Evolutionary conservation across 2,113 vertebrate species (phyloP).

Genomic region (Hydropotes inermis): DNA sequence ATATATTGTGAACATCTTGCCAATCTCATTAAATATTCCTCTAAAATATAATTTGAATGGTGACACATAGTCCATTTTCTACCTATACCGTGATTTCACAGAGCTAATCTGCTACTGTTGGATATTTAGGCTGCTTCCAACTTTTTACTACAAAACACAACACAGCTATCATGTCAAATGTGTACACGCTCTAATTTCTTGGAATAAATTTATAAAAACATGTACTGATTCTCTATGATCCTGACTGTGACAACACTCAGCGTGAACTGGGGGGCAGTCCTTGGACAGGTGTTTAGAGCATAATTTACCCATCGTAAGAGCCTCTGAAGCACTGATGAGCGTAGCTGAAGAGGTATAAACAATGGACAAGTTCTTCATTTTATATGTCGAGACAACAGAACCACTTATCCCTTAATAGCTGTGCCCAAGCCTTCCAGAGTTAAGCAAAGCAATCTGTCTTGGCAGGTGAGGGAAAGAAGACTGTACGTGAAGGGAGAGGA

Average conservation of each 20-base stretch:
- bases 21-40: neutral
- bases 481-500: neutral
- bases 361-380: neutral
- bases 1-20: neutral
- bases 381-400: neutral
- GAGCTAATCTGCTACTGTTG: neutral
- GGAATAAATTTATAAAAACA: neutral
- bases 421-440: neutral
- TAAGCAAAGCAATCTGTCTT: neutral
- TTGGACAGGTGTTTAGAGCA: neutral
- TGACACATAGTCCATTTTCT: neutral
- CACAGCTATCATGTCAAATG: neutral
- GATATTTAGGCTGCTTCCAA: neutral
- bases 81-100: neutral
- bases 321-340: neutral
- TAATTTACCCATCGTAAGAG: neutral
- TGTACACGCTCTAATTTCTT: neutral
- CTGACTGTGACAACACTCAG: neutral
- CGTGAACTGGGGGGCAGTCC: neutral
- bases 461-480: neutral
- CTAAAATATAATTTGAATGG: neutral
- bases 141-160: neutral
- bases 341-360: neutral
- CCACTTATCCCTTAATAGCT: neutral
- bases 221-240: neutral